These are phyloP conservation scores for Labeo catla DNA, from an alignment of 2,113 vertebrate species.

Conservation along the genomic window DNA sequence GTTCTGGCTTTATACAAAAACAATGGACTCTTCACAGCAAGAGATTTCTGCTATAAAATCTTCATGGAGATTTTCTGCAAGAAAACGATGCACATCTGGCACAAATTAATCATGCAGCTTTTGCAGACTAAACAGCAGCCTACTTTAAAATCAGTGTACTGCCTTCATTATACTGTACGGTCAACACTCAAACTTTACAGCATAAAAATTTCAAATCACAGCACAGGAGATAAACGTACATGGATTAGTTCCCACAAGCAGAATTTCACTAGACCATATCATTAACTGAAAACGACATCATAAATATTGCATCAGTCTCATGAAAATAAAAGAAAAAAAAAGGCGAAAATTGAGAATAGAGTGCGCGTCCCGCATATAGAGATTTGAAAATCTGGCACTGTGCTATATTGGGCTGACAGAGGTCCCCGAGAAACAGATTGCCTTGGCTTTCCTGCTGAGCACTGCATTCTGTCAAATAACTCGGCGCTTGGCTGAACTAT, in stretches of 20 bases:
- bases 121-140: slow-evolving; percentile 1
- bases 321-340: not conserved
- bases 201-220: slow-evolving; percentile 6
- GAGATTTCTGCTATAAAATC: slow-evolving; percentile 32
- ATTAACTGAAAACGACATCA: slow-evolving; percentile 2
- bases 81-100: slow-evolving; percentile 26
- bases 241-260: not conserved
- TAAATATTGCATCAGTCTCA: not conserved
- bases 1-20: slow-evolving; percentile 15
- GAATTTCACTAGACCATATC: not conserved
- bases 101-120: not conserved
- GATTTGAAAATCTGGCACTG: slow-evolving; percentile 42
- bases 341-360: not conserved
- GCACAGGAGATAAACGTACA: not conserved
- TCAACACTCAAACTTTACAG: not conserved
- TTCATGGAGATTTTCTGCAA: slow-evolving; percentile 12
- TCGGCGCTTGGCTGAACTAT: slow-evolving; percentile 39
- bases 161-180: not conserved
- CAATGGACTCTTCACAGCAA: slow-evolving; percentile 26
- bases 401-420: slow-evolving; percentile 47
- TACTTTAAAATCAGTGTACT: not conserved
- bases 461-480: slow-evolving; percentile 45
- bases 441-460: slow-evolving; percentile 42
- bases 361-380: not conserved
- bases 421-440: slow-evolving; percentile 49